Percentiles rank a stretch among this genome's conserved stretches.
Conservation (phyloP, 2,888 invertebrate genomes). For the Cantharis lateralis region DNA sequence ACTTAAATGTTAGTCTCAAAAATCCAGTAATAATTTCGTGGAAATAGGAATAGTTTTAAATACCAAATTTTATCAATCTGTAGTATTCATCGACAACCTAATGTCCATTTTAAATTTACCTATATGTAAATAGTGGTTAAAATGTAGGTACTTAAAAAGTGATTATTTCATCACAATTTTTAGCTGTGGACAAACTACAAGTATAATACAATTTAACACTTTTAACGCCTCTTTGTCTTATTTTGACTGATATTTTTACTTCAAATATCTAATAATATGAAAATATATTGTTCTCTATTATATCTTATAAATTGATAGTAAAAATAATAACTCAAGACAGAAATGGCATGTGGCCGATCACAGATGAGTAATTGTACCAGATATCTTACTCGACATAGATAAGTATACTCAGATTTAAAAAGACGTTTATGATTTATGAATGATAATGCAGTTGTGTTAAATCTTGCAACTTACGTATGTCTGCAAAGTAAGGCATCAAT, state of each 20-base stretch:
- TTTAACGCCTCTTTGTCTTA: background rate
- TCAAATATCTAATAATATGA: background rate
- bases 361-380: background rate
- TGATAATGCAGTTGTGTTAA: background rate
- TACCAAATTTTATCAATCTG: background rate
- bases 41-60: slow-evolving; percentile 38
- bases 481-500: background rate
- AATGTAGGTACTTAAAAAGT: background rate
- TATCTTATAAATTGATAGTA: background rate
- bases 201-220: background rate
- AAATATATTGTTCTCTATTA: background rate
- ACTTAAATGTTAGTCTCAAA: slow-evolving; percentile 45
- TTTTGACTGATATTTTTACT: background rate
- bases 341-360: background rate
- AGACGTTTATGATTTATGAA: background rate
- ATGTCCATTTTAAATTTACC: background rate
- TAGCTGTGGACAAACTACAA: background rate
- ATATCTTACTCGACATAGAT: background rate
- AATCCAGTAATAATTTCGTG: slow-evolving; percentile 44
- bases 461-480: background rate
- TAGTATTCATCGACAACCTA: background rate
- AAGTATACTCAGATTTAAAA: background rate
- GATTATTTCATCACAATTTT: background rate
- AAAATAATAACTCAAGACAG: background rate
- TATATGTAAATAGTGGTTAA: background rate